phyloP scores from a whole-genome alignment of 2,888 invertebrate genomes.

The Pheosia tremula region DNA sequence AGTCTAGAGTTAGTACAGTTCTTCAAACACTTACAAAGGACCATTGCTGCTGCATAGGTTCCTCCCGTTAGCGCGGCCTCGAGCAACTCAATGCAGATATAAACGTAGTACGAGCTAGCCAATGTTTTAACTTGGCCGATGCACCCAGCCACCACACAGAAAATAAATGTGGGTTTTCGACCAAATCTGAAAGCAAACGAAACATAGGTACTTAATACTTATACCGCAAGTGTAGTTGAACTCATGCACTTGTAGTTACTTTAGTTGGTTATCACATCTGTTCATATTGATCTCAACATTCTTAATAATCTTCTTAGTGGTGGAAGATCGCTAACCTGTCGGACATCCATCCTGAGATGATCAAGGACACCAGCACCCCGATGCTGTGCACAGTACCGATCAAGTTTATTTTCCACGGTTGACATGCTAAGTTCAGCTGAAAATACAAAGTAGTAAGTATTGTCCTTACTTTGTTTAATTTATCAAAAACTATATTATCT shows the following conservation, averaged over 20 bases:
- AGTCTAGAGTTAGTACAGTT: too few species aligned
- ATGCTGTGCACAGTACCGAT: slow-evolving; percentile 68
- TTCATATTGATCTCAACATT: too few species aligned
- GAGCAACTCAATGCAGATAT: slow-evolving; percentile 60
- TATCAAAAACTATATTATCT: too few species aligned
- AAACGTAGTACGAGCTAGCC: slow-evolving; percentile 56
- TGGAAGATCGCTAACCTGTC: slow-evolving; percentile 50
- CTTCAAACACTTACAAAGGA: slow-evolving; percentile 55
- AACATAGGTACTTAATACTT: too few species aligned
- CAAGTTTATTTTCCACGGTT: slow-evolving; percentile 63
- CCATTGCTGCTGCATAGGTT: slow-evolving; percentile 56
- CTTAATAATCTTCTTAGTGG: too few species aligned
- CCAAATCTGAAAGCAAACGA: slow-evolving; percentile 56
- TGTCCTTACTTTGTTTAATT: too few species aligned
- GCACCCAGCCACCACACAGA: slow-evolving; percentile 55
- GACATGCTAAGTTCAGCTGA: slow-evolving; percentile 67
- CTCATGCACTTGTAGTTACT: too few species aligned
- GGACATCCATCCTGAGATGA: slow-evolving; percentile 59
- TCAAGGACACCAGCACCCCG: slow-evolving; percentile 65
- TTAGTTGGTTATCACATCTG: too few species aligned
- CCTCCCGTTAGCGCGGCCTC: slow-evolving; percentile 65
- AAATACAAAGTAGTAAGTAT: neutral
- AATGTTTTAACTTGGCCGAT: slow-evolving; percentile 66
- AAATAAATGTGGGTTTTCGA: slow-evolving; percentile 61
- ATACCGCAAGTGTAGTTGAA: too few species aligned